Conservation (phyloP, 2,888 invertebrate species). For the Drosophila austrosaltans region DNA sequence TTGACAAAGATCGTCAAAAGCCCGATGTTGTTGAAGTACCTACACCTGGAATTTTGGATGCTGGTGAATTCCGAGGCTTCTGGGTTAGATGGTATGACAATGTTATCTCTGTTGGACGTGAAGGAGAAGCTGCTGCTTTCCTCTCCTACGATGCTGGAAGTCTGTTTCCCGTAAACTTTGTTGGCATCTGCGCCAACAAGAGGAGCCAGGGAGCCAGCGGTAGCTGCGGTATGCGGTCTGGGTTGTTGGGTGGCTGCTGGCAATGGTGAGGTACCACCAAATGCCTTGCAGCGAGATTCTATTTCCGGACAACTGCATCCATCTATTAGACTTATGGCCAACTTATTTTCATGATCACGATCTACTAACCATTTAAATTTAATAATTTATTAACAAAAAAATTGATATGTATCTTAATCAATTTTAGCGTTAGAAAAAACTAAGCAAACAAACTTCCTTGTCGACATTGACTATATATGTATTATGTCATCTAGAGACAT, state of each 20-base stretch:
- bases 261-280: slow-evolving; percentile 88
- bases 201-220: slow-evolving; percentile 91
- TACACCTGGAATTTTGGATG: slow-evolving; percentile 89
- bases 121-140: slow-evolving; percentile 89
- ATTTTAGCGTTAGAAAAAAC: too few relatives aligned
- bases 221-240: slow-evolving; percentile 85
- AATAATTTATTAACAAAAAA: too few relatives aligned
- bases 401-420: too few relatives aligned
- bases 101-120: slow-evolving; percentile 88
- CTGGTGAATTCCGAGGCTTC: slow-evolving; percentile 91
- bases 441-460: too few relatives aligned
- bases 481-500: too few relatives aligned
- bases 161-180: slow-evolving; percentile 88
- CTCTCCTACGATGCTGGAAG: slow-evolving; percentile 89
- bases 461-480: too few relatives aligned
- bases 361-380: too few relatives aligned
- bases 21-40: slow-evolving; percentile 89
- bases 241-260: slow-evolving; percentile 86
- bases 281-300: slow-evolving; percentile 89
- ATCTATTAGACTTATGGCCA: slow-evolving; percentile 74
- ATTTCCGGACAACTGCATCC: slow-evolving; percentile 90
- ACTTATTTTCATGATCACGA: too few relatives aligned
- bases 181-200: slow-evolving; percentile 90
- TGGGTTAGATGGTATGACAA: slow-evolving; percentile 92
- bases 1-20: slow-evolving; percentile 90